Conservation (phyloP, 2,797 vertebrate genomes). For the Ciconia nigra region DNA sequence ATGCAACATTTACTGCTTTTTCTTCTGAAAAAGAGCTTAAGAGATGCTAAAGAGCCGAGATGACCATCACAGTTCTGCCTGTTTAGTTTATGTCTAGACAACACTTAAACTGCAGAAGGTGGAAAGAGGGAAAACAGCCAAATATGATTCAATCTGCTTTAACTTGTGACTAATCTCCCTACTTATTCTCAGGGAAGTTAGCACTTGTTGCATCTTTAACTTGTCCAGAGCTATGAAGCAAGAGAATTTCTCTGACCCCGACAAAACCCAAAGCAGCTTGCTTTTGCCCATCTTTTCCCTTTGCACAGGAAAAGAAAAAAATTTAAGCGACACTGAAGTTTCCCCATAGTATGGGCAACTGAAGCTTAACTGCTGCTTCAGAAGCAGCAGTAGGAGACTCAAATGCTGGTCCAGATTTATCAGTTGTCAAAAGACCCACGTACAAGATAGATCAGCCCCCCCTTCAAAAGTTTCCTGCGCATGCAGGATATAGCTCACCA, state of each 20-base stretch:
- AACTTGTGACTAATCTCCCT: slow-evolving; percentile 69
- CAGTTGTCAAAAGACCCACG: neutral
- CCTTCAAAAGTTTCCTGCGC: neutral
- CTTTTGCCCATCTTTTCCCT: slow-evolving; percentile 11
- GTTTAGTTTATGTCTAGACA: slow-evolving; percentile 71
- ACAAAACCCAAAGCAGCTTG: slow-evolving; percentile 36
- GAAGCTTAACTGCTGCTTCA: neutral
- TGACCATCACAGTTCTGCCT: slow-evolving; percentile 17
- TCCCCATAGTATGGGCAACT: neutral
- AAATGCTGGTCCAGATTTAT: neutral
- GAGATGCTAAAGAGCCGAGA: slow-evolving; percentile 14
- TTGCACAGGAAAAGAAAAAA: neutral
- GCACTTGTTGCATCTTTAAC: slow-evolving; percentile 50
- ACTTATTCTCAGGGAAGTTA: slow-evolving; percentile 60
- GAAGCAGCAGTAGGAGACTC: neutral
- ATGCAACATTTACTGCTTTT: neutral
- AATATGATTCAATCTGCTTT: slow-evolving; percentile 65
- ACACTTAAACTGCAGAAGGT: slow-evolving; percentile 42
- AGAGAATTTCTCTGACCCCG: slow-evolving; percentile 31
- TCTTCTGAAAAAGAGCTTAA: slow-evolving; percentile 1
- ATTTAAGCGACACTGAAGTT: neutral
- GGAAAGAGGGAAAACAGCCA: slow-evolving; percentile 61
- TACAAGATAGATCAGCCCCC: neutral
- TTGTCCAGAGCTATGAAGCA: slow-evolving; percentile 17
- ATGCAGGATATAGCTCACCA: neutral